phyloP scores from a whole-genome alignment of 2,888 invertebrate genomes.

The Cephus nigrinus region DNA sequence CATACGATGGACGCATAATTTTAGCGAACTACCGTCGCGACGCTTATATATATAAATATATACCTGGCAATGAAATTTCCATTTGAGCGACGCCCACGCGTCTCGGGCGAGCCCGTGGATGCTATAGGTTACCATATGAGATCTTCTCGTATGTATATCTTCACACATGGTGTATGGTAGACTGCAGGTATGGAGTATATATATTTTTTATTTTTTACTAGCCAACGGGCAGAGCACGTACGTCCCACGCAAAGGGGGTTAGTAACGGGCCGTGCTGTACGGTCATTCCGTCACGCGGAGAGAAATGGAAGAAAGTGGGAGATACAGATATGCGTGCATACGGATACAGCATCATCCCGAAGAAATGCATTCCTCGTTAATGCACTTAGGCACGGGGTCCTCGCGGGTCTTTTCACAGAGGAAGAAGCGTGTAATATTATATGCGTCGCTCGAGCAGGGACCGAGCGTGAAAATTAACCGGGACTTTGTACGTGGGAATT shows the following conservation, averaged over 20 bases:
- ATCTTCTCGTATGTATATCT: no score
- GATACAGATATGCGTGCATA: background rate
- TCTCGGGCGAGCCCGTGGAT: background rate
- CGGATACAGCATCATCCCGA: background rate
- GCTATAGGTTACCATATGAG: no score
- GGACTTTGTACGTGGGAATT: background rate
- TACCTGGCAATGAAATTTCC: background rate
- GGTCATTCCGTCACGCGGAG: no score
- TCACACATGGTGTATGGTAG: background rate
- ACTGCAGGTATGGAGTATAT: background rate
- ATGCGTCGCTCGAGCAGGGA: background rate
- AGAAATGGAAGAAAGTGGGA: no score
- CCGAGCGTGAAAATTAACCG: slow-evolving; percentile 1
- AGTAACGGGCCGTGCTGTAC: background rate
- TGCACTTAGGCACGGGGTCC: slow-evolving; percentile 10
- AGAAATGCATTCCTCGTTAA: slow-evolving; percentile 11
- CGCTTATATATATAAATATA: no score
- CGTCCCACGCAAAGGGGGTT: slow-evolving; percentile 1
- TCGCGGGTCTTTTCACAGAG: slow-evolving; percentile 2
- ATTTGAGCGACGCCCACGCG: background rate
- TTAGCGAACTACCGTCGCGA: no score
- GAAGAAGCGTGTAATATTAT: background rate
- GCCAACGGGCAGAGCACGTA: background rate
- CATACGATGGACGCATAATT: no score
- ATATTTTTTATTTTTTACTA: background rate